Evolutionary conservation across 2,888 invertebrate species (phyloP), one percentile per base, ranked within the genome.

Genomic region (Adelognathus sp.): DNA sequence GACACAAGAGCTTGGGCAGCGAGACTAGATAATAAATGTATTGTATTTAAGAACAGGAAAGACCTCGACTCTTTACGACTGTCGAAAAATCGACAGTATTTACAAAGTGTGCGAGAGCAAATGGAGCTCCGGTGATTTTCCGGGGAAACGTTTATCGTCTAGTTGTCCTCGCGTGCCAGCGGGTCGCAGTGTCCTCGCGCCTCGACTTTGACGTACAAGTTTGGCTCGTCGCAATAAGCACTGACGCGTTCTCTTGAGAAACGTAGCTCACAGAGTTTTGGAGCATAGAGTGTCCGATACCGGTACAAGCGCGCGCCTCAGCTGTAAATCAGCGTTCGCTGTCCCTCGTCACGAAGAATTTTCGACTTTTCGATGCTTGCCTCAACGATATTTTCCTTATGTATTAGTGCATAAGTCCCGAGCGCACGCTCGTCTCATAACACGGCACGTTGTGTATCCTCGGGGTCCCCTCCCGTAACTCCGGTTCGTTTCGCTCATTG

Each of bases 121-220:
- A 24, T 11, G 33, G 16, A n/a, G n/a, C 5, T 2, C n/a, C 18
- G 41, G 39, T n/a, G n/a, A 36, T 54, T 58, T 31, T 44, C 33
- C 14, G 60, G 27, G 52, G 60, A 60, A 71, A 64, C 67, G 46
- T 76, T 67, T 54, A 76, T 76, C 72, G 76, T 61, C 56, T 29
- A 54, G 29, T 67, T 85, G 87, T 84, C 87, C 86, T 88, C 87
- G 87, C 82, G 85, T 87, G 85, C 83, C 88, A 86, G 86, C 87
- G 82, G 86, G 87, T 84, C 80, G 81, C 82, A 79, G 60, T 83
- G 84, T 81, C 85, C 82, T 86, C 82, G 84, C 66, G 63, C 44
- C 24, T 60, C 46, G 14, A 14, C 39, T 54, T 54, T 24, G 21
- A 33, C 11, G 36, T 21, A 3, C n/a, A 58, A 11, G 16, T 14